These are phyloP conservation scores for Gortyna flavago DNA, from an alignment of 2,888 invertebrate genomes.

Conservation along the genomic window DNA sequence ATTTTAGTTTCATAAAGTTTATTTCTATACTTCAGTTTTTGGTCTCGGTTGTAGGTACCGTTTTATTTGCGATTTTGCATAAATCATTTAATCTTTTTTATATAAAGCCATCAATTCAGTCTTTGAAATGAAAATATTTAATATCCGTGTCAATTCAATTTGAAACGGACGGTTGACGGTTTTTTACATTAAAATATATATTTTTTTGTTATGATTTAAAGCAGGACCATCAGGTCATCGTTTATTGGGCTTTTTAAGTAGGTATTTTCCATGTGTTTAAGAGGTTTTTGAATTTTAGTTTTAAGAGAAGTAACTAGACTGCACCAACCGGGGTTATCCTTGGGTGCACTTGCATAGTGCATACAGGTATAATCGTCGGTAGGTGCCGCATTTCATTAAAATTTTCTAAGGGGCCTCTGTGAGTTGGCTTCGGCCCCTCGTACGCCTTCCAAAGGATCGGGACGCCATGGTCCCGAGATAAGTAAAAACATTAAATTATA, in stretches of 20 bases:
- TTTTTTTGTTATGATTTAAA: slow-evolving; percentile 5
- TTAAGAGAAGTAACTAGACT: neutral
- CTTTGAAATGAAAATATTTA: slow-evolving; percentile 37
- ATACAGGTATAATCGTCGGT: no score
- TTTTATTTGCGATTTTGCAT: slow-evolving; percentile 47
- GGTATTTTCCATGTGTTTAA: neutral
- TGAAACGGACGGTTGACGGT: no score
- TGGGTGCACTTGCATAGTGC: no score
- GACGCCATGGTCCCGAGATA: no score
- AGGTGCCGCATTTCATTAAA: no score
- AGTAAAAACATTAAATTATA: no score
- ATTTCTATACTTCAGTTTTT: neutral
- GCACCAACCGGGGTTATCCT: no score
- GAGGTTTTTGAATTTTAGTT: neutral
- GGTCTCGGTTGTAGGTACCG: slow-evolving; percentile 45
- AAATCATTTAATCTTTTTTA: slow-evolving; percentile 46
- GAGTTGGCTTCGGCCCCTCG: no score
- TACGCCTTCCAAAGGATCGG: no score
- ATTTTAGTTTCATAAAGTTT: neutral
- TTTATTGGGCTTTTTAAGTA: neutral
- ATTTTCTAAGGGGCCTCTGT: no score
- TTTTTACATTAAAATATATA: slow-evolving; percentile 22
- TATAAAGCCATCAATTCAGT: slow-evolving; percentile 44
- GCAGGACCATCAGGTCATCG: neutral
- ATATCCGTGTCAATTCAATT: slow-evolving; percentile 47